Base-by-base conservation (phyloP, 2,797 vertebrate species). In the Allobates femoralis region DNA sequence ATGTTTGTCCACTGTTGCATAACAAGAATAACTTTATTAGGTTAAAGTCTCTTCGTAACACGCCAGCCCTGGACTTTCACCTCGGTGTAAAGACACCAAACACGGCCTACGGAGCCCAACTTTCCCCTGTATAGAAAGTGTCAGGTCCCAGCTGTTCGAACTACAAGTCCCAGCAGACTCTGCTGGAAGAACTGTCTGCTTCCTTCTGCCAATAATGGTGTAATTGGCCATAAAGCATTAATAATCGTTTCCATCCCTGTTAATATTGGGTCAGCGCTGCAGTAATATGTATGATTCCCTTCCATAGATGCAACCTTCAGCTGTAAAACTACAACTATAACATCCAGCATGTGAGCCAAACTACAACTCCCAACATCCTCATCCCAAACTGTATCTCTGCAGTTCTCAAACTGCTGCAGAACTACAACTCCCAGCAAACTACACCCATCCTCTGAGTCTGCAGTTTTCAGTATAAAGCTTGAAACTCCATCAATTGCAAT, bases 11-110 rank as follows among this genome's bases (percentile, higher is more conserved):
- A 6, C 19, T 62, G 37, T 88, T 81, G 71, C 50, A 62, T 79
- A 88, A 88, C 67, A 74, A 84, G 58, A 66, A 56, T 55, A 75
- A 51, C 67, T 88, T 86, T 86, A 86, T 86, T 81, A 60, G 86
- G 77, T 81, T 85, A 88, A 88, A 88, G 86, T 85, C 82, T 88
- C 28, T 77, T 23, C 0, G 10, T 30, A n/a, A 55, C 85, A 58
- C n/a, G 37, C 67, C 19, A 78, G 8, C 78, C 78, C 28, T 81
- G 86, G 86, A 88, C 86, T 88, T 85, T 81, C 26, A 41, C 21
- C 74, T 32, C 8, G 12, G 37, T 79, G 30, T 34, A 62, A 81
- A 81, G 30, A 12, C 55, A 34, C 62, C 64, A 30, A 16, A 51
- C 75, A 46, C 32, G 3, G 37, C n/a, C 3, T 28, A n/a, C 14